phyloP scores from a whole-genome alignment of 2,113 vertebrate genomes.

The Hemichromis elongatus region DNA sequence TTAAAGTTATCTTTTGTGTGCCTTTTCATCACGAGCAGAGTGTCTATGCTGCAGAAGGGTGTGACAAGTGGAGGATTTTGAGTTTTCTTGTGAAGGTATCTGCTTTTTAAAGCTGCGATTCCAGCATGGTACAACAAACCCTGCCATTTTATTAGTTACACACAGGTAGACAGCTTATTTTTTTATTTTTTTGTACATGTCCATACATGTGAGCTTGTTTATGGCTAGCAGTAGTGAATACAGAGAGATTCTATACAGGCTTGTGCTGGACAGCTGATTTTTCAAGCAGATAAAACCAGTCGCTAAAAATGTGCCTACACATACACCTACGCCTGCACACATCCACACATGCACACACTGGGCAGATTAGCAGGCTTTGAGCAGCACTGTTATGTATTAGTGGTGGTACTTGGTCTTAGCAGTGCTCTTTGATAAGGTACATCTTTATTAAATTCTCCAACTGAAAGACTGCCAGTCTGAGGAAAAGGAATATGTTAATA shows the following conservation, averaged over 20 bases:
- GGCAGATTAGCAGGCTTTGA: slow-evolving; percentile 84
- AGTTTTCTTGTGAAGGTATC: slow-evolving; percentile 25
- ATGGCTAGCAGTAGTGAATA: slow-evolving; percentile 54
- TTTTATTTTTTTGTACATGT: not conserved
- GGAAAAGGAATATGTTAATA: slow-evolving; percentile 88
- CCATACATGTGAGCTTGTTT: slow-evolving; percentile 19
- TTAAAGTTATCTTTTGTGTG: slow-evolving; percentile 32
- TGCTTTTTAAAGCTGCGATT: slow-evolving; percentile 42
- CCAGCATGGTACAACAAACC: not conserved
- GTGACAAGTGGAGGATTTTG: not conserved
- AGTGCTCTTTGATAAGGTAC: slow-evolving; percentile 90
- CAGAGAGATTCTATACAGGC: slow-evolving; percentile 81
- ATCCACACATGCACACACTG: slow-evolving; percentile 24
- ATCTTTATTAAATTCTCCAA: slow-evolving; percentile 96
- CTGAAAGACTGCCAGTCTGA: slow-evolving; percentile 83
- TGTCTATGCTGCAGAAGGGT: not conserved
- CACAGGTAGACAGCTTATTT: not conserved
- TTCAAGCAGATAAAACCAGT: slow-evolving; percentile 75
- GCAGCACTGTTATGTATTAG: slow-evolving; percentile 88
- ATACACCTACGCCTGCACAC: slow-evolving; percentile 21
- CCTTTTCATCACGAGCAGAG: slow-evolving; percentile 4
- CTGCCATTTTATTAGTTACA: slow-evolving; percentile 33
- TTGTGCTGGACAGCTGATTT: slow-evolving; percentile 88
- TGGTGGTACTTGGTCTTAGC: slow-evolving; percentile 90
- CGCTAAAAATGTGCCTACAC: slow-evolving; percentile 78